Evolutionary conservation across 2,113 vertebrate species (phyloP), one percentile per base, ranked within the genome.

Genomic region (Engraulis encrasicolus): DNA sequence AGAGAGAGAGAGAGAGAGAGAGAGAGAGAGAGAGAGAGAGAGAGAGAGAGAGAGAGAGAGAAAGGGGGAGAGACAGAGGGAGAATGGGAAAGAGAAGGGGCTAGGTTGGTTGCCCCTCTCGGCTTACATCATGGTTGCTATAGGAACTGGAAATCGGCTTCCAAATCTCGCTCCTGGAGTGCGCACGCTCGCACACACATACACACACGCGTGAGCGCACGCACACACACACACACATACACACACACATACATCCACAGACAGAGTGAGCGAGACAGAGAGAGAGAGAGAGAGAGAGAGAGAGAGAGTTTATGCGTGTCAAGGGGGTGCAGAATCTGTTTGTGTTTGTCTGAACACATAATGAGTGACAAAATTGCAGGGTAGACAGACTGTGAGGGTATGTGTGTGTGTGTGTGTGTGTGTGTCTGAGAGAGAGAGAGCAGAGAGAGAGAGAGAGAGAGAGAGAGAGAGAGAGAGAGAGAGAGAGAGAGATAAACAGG

Each of bases 41-140:
- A 81, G 86, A 48, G 85, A 71, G 83, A 85, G 86, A 87, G 83
- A 83, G 61, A 54, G 78, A 82, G 78, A 49, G 78, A 36, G 50
- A 71, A 79, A 31, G 14, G 31, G 83, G 31, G 14, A 17, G 40
- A 27, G 23, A 23, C 12, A 17, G 27, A 34, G 34, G 27, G 58
- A 61, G 54, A 82, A 27, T 58, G 79, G 54, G 81, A 78, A 37
- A 52, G 79, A 58, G 79, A 77, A 80, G 77, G 84, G 89, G 82
- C 84, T 84, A 86, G 87, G 78, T 54, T 85, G 86, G 85, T 88
- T 83, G 78, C 84, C 83, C 85, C 88, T 89, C 86, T 90, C 40
- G 17, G 87, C 85, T 91, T 88, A 91, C 87, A 89, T 91, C 90
- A 90, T 79, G 50, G 89, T 90, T 89, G 88, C 88, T 87, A 89